Percentiles rank a stretch among this genome's conserved stretches.
Evolutionary conservation across 2,888 invertebrate genomes (phyloP).

Genomic region (Troides helena): DNA sequence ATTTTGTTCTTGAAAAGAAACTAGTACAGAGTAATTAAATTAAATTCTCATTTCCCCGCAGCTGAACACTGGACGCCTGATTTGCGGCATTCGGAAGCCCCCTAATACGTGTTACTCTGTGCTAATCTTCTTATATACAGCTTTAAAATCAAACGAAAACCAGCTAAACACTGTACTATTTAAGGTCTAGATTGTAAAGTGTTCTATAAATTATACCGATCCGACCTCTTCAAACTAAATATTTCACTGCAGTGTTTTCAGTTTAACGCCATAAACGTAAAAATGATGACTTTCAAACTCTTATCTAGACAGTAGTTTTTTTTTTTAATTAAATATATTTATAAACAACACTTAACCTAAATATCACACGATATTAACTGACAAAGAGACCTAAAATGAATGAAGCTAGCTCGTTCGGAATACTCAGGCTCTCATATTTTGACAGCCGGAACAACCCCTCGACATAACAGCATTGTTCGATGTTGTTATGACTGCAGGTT

Average conservation of each 20-base stretch:
- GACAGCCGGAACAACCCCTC: no score
- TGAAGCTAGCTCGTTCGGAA: no score
- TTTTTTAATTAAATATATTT: slow-evolving; percentile 5
- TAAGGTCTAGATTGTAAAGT: slow-evolving; percentile 39
- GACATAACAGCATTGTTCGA: no score
- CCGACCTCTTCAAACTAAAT: slow-evolving; percentile 56
- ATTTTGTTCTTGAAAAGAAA: no score
- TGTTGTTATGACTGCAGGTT: no score
- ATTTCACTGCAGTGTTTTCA: slow-evolving; percentile 64
- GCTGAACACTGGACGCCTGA: slow-evolving; percentile 49
- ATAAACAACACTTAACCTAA: no score
- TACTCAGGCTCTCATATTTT: no score
- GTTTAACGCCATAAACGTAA: slow-evolving; percentile 58
- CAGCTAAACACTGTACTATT: slow-evolving; percentile 25
- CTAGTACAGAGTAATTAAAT: no score
- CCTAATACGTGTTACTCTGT: slow-evolving; percentile 73
- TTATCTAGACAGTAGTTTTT: slow-evolving; percentile 26
- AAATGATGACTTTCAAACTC: slow-evolving; percentile 54
- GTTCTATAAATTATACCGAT: slow-evolving; percentile 51
- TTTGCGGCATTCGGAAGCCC: slow-evolving; percentile 74
- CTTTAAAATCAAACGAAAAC: slow-evolving; percentile 35
- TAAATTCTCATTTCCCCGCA: neutral
- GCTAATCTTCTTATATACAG: slow-evolving; percentile 67
- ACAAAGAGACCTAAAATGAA: no score
- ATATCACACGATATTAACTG: no score